Evolutionary conservation across 2,797 vertebrate species (phyloP).

Genomic region (Megaceryle alcyon): DNA sequence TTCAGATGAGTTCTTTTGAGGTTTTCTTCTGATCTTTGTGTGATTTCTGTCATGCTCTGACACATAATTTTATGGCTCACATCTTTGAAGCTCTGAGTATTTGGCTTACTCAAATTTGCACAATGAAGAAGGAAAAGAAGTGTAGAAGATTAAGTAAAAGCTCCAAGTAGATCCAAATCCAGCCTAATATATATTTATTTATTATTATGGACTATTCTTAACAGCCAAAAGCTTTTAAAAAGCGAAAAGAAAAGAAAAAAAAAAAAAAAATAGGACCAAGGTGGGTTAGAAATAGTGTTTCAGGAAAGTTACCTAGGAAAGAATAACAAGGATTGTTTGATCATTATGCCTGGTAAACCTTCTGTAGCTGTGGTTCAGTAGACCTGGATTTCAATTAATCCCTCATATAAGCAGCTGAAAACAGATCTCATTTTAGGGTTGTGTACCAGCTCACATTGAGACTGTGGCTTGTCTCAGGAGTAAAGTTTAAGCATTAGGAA

Average conservation of each 20-base stretch:
- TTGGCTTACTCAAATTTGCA: neutral
- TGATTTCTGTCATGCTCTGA: conserved; percentile 10
- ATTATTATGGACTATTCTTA: neutral
- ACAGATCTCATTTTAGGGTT: neutral
- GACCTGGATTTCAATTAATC: neutral
- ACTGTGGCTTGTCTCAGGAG: neutral
- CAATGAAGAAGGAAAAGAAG: neutral
- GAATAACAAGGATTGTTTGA: neutral
- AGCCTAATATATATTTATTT: neutral
- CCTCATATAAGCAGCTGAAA: neutral
- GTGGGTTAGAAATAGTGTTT: neutral
- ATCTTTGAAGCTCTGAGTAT: neutral
- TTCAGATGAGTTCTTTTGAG: conserved; percentile 36
- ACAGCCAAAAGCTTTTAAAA: neutral
- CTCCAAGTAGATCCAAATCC: neutral
- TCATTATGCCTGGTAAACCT: neutral
- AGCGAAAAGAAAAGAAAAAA: neutral
- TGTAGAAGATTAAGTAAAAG: neutral
- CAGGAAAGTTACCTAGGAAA: neutral
- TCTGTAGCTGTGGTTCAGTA: neutral
- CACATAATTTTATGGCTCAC: conserved; percentile 27
- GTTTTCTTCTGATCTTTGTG: conserved; percentile 34
- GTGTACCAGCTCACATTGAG: neutral
- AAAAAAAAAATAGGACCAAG: fast-evolving
- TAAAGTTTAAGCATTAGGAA: neutral